Evolutionary conservation across 1,140 invertebrate genomes (phyloP).

Genomic region (Cotesia chilonis): DNA sequence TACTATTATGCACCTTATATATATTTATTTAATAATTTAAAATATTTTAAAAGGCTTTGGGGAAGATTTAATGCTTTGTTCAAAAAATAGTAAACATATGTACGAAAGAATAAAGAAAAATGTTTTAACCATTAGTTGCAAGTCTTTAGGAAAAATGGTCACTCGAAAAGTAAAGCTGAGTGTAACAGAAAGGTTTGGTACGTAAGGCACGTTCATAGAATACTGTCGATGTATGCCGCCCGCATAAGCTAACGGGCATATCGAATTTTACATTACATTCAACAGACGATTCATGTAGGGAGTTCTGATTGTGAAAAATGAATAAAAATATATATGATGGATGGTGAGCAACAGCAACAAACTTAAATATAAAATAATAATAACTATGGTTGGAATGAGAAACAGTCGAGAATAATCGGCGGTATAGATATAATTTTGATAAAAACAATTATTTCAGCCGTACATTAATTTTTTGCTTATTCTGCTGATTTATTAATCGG

Average conservation of each 20-base stretch:
- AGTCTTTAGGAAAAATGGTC: slow-evolving; percentile 37
- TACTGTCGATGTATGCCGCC: slow-evolving; percentile 63
- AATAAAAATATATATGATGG: slow-evolving; percentile 55
- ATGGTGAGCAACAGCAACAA: slow-evolving; percentile 23
- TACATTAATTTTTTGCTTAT: too few relatives aligned
- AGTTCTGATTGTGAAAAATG: slow-evolving; percentile 34
- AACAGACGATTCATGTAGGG: slow-evolving; percentile 52
- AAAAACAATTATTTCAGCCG: too few relatives aligned
- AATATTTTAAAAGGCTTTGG: too few relatives aligned
- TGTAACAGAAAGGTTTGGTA: slow-evolving; percentile 57
- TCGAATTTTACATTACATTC: slow-evolving; percentile 67
- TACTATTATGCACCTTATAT: too few relatives aligned
- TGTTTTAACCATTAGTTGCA: not conserved
- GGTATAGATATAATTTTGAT: too few relatives aligned
- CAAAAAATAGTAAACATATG: too few relatives aligned
- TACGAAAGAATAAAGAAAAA: not conserved
- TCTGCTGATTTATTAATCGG: too few relatives aligned
- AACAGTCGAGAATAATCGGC: too few relatives aligned
- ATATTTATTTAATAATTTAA: too few relatives aligned
- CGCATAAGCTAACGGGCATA: slow-evolving; percentile 67
- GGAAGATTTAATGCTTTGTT: too few relatives aligned
- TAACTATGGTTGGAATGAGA: too few relatives aligned
- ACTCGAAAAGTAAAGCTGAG: slow-evolving; percentile 49
- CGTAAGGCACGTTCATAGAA: slow-evolving; percentile 63
- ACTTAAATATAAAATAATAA: too few relatives aligned